Conservation (phyloP, 2,888 invertebrate genomes). For the Zygothrica quintamaculata region DNA sequence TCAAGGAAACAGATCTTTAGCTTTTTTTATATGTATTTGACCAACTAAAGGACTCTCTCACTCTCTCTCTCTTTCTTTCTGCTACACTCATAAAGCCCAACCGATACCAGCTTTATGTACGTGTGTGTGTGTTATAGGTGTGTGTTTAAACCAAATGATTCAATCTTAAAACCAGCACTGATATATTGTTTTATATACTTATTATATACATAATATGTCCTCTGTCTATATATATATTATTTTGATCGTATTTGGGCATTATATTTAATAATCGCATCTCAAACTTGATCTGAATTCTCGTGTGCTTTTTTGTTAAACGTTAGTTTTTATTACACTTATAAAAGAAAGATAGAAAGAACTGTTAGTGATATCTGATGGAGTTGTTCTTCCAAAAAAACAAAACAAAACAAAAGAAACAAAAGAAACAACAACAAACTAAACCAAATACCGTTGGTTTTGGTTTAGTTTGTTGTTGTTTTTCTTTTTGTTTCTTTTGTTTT, state of each 20-base stretch:
- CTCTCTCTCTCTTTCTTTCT: too few relatives aligned
- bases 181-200: constrained; percentile 41
- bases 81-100: too few relatives aligned
- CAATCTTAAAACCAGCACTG: constrained; percentile 49
- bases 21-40: constrained; percentile 37
- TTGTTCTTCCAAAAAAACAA: too few relatives aligned
- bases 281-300: constrained; percentile 47
- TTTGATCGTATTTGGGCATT: constrained; percentile 31
- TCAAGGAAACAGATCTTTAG: constrained; percentile 40
- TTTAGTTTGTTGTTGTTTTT: too few relatives aligned
- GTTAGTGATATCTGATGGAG: too few relatives aligned
- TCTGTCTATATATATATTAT: constrained; percentile 22
- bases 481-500: too few relatives aligned
- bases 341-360: too few relatives aligned
- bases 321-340: constrained; percentile 47
- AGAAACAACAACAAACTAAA: too few relatives aligned
- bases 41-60: constrained; percentile 3
- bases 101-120: neutral
- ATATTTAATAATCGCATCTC: constrained; percentile 23
- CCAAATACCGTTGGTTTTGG: too few relatives aligned
- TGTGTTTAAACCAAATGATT: constrained; percentile 30
- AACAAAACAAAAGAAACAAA: too few relatives aligned
- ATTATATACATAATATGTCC: too few relatives aligned
- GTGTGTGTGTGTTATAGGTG: neutral
- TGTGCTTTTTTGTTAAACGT: constrained; percentile 67